These are phyloP conservation scores for Ormyrus labotus DNA, from an alignment of 2,888 invertebrate species.

Conservation along the genomic window DNA sequence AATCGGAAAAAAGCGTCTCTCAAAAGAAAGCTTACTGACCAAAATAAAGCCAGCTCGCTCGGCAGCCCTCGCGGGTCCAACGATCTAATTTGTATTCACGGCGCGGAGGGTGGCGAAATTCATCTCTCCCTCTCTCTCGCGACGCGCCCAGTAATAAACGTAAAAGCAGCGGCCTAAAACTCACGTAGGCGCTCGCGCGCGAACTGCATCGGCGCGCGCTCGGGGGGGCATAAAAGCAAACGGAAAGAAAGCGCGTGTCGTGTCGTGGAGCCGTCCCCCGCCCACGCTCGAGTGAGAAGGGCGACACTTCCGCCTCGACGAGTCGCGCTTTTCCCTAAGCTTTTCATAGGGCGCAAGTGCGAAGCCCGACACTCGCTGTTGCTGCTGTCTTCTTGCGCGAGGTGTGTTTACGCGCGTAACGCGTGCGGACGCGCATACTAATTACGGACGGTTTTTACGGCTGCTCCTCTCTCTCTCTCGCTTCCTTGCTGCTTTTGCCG, in stretches of 20 bases:
- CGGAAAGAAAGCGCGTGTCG: constrained; percentile 3
- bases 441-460: constrained; percentile 68
- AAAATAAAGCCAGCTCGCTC: no score
- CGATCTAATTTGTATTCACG: neutral
- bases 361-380: constrained; percentile 59
- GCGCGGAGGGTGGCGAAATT: neutral
- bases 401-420: constrained; percentile 68
- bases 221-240: neutral
- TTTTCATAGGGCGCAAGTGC: constrained; percentile 55
- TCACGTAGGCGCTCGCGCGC: neutral
- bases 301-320: constrained; percentile 68
- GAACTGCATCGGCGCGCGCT: constrained; percentile 22
- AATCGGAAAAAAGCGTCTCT: no score
- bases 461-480: constrained; percentile 51
- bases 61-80: no score
- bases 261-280: neutral
- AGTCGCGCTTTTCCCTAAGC: constrained; percentile 54
- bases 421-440: constrained; percentile 74
- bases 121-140: neutral
- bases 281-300: constrained; percentile 65
- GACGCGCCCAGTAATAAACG: constrained; percentile 29
- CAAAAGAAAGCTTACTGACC: no score
- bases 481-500: neutral
- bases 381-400: neutral
- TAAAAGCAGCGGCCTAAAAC: constrained; percentile 32